These are phyloP conservation scores for Holothuria glaberrima DNA, from an alignment of 35 echinoderm and acorn worm genomes.

Conservation along the genomic window DNA sequence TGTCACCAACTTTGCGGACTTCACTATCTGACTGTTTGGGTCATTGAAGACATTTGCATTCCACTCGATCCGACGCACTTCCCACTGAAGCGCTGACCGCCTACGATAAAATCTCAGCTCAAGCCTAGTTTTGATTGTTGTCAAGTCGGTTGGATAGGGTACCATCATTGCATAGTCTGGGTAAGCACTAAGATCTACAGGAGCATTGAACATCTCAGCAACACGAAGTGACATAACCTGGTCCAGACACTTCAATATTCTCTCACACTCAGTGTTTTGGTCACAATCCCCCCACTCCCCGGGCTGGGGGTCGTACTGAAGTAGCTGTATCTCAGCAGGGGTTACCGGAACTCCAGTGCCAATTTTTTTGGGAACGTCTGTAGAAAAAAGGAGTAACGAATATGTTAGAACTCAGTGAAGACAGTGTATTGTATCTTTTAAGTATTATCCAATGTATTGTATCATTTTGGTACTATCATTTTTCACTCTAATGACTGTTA, in stretches of 20 bases:
- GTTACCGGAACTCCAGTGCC: conserved; percentile 81
- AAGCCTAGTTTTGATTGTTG: conserved; percentile 74
- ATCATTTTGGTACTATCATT: too few species aligned
- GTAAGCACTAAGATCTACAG: conserved; percentile 85
- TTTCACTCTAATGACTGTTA: too few species aligned
- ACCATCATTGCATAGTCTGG: conserved; percentile 81
- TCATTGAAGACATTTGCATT: conserved; percentile 86
- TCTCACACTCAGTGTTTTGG: conserved; percentile 76
- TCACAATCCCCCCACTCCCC: conserved; percentile 88
- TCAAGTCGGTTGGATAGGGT: conserved; percentile 89
- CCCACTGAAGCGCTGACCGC: conserved; percentile 87
- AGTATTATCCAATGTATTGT: too few species aligned
- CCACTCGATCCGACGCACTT: conserved; percentile 82
- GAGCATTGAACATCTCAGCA: conserved; percentile 81
- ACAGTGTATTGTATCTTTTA: too few species aligned
- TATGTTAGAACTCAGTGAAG: too few species aligned
- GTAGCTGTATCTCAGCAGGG: conserved; percentile 56
- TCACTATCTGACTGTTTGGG: conserved; percentile 88
- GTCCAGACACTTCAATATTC: conserved; percentile 75
- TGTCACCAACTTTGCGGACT: conserved; percentile 72
- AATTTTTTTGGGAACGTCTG: conserved; percentile 80
- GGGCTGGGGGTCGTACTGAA: conserved; percentile 69
- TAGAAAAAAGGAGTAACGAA: neutral
- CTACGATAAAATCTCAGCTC: conserved; percentile 85
- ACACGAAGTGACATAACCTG: conserved; percentile 79